Base-by-base conservation (phyloP, 2,797 vertebrate species). In the Anguilla marmorata region DNA sequence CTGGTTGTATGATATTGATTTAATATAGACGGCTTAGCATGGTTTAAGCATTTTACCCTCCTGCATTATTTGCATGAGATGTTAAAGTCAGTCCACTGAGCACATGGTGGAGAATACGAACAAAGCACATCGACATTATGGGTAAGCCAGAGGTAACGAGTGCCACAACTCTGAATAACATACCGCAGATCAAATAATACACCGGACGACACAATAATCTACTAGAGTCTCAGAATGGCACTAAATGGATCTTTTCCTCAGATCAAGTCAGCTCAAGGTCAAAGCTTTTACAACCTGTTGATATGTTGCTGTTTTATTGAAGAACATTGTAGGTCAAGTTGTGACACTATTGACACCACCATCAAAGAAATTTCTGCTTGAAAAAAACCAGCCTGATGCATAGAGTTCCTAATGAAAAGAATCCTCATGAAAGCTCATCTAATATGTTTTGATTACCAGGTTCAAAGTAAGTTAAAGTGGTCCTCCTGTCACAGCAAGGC, bases 1-100 rank as follows among this genome's bases (percentile, higher is more conserved):
- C 89, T 90, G 58, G 93, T 91, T 93, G 93, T 94, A 91, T 91
- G 89, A 92, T 95, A 94, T 95, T 94, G 95, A 95, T 95, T 94
- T 94, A 93, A 94, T 90, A 91, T 91, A 93, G 87, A 91, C 56
- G 83, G 91, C 91, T 93, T 89, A 92, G 92, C 16, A 24, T 89
- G 88, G 89, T 86, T 74, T 14, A 50, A 82, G 90, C 89, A 88
- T 94, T 93, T 92, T 8, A 72, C 66, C 30, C 45, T 45, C 33
- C 37, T 45, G 7, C 60, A 45, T 48, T 37, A 88, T 89, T 87
- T 89, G 80, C 30, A 24, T 19, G 41, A 58, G 80, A 89, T 52
- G 80, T 89, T 82, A 89, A 89, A 88, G 88, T 89, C 69, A 69
- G 88, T 86, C 88, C 85, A 76, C 80, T 84, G 76, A 72, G 72